Conservation (phyloP, 2,797 vertebrate species). For the Chaenodraco wilsoni region DNA sequence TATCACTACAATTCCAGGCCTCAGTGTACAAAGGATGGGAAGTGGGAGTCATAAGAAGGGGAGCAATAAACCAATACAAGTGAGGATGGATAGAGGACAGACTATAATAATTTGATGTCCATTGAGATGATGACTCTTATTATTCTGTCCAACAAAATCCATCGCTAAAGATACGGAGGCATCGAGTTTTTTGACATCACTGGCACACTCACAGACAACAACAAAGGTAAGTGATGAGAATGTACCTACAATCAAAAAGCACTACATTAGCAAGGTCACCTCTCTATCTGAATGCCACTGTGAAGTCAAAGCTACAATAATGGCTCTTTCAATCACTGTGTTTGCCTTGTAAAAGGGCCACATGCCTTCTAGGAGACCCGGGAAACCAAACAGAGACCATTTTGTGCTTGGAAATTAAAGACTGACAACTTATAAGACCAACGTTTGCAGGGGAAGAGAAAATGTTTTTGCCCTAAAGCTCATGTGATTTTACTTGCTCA, state of each 20-base stretch:
- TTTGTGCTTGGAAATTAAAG: conserved; percentile 45
- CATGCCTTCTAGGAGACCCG: conserved; percentile 20
- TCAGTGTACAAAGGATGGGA: conserved; percentile 12
- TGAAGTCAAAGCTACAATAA: conserved; percentile 57
- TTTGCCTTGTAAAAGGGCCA: neutral
- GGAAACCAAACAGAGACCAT: conserved; percentile 31
- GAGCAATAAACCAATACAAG: conserved; percentile 44
- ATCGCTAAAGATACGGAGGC: conserved; percentile 12
- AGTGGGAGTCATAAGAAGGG: conserved; percentile 39
- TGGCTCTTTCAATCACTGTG: conserved; percentile 63
- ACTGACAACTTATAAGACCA: conserved; percentile 17
- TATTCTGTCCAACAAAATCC: conserved; percentile 20
- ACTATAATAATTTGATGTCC: conserved; percentile 31
- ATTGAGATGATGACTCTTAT: conserved; percentile 40
- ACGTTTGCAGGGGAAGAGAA: conserved; percentile 1
- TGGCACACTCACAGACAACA: neutral
- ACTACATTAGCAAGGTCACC: conserved; percentile 39
- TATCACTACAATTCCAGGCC: conserved; percentile 21
- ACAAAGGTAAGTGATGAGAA: conserved; percentile 26
- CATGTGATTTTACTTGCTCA: conserved; percentile 25
- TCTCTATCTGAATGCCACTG: conserved; percentile 53
- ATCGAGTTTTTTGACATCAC: neutral
- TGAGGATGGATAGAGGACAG: conserved; percentile 25
- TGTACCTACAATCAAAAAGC: conserved; percentile 24
- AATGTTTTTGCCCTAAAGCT: neutral